Base-by-base conservation (phyloP, 1,140 invertebrate species). In the Macrostomum lignano region DNA sequence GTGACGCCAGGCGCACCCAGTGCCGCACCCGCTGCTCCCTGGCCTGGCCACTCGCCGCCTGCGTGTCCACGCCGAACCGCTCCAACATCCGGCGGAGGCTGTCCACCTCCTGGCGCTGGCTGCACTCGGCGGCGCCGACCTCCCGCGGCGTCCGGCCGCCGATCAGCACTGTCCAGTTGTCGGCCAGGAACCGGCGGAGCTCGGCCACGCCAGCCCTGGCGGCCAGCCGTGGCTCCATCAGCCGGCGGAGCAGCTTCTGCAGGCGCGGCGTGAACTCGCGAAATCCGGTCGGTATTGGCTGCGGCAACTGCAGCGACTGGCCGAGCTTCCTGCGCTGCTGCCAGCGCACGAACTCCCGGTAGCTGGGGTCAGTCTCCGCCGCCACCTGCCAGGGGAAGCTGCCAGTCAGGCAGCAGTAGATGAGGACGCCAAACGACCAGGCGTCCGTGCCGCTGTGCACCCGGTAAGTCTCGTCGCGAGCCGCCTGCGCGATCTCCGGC, bases 1-100 rank as follows among this genome's bases (percentile, higher is more conserved):
- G 77, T 0, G 73, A 79, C 47, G n/a, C n/a, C n/a, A n/a, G n/a
- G n/a, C n/a, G 61, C 1, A 72, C 58, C 70, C 70, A 72, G 36
- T 71, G 69, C 51, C 67, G 67, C 38, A 72, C 67, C 15, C 70
- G 54, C 26, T 64, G 61, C 20, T 67, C 64, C 25, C 68, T 60
- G 7, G 66, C 60, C 19, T 61, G 62, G 41, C 67, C 66, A 42
- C 70, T 68, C 2, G 70, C n/a, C n/a, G n/a, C 56, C 5, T 64
- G 64, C 0, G 68, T 66, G 37, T 71, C 69, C 22, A 72, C 56
- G 4, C 70, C 69, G 42, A 70, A 70, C 31, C 63, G 66, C 39
- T 65, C 64, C 25, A 72, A 56, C 39, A 71, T 51, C 17, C 66
- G 63, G 21, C 61, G 62, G 33, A 71, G 46, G n/a, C n/a, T n/a